These are phyloP conservation scores for Eupithecia centaureata DNA, from an alignment of 2,888 invertebrate species.

Conservation along the genomic window DNA sequence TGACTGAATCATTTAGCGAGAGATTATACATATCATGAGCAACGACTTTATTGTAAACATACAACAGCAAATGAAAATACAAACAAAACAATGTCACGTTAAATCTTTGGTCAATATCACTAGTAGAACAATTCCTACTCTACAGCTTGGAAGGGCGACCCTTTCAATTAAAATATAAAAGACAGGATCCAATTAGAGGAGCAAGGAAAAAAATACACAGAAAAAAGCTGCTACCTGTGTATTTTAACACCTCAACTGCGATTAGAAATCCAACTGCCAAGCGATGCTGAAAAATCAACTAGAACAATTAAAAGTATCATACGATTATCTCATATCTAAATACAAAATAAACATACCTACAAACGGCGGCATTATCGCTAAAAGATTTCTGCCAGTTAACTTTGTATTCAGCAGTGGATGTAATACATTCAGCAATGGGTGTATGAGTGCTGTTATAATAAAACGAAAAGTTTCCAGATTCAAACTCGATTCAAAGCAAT, in stretches of 20 bases:
- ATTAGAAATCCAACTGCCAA: not conserved
- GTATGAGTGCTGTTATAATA: not conserved
- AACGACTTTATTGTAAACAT: conserved; percentile 22
- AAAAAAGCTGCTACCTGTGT: not conserved
- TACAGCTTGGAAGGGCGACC: no score
- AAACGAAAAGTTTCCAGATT: not conserved
- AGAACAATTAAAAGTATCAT: no score
- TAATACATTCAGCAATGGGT: not conserved
- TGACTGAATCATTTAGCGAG: conserved; percentile 38
- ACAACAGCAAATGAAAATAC: conserved; percentile 1
- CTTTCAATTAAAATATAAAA: no score
- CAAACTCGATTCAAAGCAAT: not conserved
- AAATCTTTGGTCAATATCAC: conserved; percentile 4
- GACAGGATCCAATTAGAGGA: no score
- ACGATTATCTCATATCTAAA: no score
- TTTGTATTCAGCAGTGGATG: no score
- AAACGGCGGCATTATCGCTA: no score
- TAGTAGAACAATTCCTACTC: no score
- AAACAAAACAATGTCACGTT: conserved; percentile 10
- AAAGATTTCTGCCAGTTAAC: no score
- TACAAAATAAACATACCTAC: no score
- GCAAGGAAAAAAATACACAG: not conserved
- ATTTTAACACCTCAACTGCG: not conserved
- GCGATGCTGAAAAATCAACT: no score
- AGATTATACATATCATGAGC: conserved; percentile 31